Base-by-base conservation (phyloP, 2,888 invertebrate genomes). In the Coleophora flavipennella region DNA sequence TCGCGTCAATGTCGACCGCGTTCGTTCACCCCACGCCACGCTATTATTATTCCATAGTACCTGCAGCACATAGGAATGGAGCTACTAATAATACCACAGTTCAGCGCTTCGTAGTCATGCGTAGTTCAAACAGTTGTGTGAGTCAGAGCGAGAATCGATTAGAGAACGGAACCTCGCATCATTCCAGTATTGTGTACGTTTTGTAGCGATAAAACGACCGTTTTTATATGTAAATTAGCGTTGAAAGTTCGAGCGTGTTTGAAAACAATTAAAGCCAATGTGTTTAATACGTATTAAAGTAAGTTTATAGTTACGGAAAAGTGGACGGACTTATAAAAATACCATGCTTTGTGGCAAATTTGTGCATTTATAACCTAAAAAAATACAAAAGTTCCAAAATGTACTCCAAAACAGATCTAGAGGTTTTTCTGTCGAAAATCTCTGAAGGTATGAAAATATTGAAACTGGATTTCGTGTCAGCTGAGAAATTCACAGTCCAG, bases 391-490 rank as follows among this genome's bases (percentile, higher is more conserved):
- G 20, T 20, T 20, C 20, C 7, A 29, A 29, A 29, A 60, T 59
- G 57, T 46, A 39, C 29, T 38, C 50, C 8, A 49, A 51, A 43
- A 39, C 31, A 10, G 48, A 49, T 35, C 42, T 54, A 11, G 53
- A 48, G 40, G 35, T 36, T 0, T 53, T 48, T 31, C 39, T 67
- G 9, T 40, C 54, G 34, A 42, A 54, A 32, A 54, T 55, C 45
- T 62, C 59, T 11, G 43, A 42, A 9, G 46, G 43, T 3, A 55
- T 53, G 0, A 45, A 46, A 31, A 53, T 63, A 26, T 25, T 41
- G 0, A 43, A 47, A 39, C 60, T 59, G 36, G 43, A 54, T n/a
- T 66, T 51, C 40, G 40, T 39, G 20, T 62, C 62, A 6, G 11
- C 50, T 2, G 62, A 64, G 35, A 48, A 46, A 11, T 61, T 55